phyloP scores from a whole-genome alignment of 2,888 invertebrate genomes.

The Netelia virgata region DNA sequence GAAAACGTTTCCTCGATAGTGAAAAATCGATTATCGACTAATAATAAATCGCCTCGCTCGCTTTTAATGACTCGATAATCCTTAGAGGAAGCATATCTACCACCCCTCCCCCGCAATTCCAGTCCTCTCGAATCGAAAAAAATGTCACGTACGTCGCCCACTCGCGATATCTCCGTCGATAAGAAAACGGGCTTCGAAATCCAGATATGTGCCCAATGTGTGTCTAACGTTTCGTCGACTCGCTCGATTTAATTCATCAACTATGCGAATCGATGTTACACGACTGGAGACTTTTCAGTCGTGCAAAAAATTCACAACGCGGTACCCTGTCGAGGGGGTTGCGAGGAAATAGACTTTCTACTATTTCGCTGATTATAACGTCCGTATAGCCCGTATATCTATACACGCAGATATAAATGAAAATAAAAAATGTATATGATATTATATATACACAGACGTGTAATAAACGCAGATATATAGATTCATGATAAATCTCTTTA shows the following conservation, averaged over 20 bases:
- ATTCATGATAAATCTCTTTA: slow-evolving; percentile 42
- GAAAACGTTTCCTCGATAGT: too few relatives aligned
- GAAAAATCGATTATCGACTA: too few relatives aligned
- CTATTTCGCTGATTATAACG: slow-evolving; percentile 39
- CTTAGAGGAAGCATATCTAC: slow-evolving; percentile 8
- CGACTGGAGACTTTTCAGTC: slow-evolving; percentile 1
- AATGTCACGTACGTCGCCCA: not conserved
- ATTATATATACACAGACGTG: too few relatives aligned
- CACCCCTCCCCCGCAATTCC: not conserved
- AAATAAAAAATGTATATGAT: too few relatives aligned
- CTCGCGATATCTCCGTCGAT: not conserved
- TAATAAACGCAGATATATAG: not conserved
- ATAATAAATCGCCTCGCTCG: too few relatives aligned
- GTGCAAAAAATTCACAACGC: slow-evolving; percentile 11
- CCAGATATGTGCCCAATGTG: not conserved
- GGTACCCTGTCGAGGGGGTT: not conserved
- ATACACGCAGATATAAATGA: not conserved
- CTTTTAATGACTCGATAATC: not conserved
- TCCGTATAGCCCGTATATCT: slow-evolving; percentile 24
- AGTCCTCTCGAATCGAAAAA: not conserved
- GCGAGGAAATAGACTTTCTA: slow-evolving; percentile 61
- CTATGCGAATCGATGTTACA: not conserved
- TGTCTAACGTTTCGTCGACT: slow-evolving; percentile 11
- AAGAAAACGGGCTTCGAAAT: not conserved
- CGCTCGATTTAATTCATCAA: slow-evolving; percentile 42